These are phyloP conservation scores for Laticauda laticaudata DNA, from an alignment of 2,113 vertebrate genomes.

Conservation along the genomic window DNA sequence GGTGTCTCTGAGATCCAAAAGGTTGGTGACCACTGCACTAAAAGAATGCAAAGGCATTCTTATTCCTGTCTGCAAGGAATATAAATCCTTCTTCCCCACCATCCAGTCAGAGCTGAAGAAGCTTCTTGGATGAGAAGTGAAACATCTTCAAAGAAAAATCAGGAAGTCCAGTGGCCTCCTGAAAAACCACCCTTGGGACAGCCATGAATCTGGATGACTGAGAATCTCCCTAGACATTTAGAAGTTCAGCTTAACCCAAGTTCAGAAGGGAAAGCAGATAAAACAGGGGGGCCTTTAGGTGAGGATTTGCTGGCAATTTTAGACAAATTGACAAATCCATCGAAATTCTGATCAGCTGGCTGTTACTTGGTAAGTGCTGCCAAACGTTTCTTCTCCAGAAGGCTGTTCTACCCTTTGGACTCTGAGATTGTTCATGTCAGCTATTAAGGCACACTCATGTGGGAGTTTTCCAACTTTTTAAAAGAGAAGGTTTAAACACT, in stretches of 20 bases:
- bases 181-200: too few species aligned
- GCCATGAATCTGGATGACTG: too few species aligned
- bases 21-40: too few species aligned
- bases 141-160: too few species aligned
- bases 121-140: too few species aligned
- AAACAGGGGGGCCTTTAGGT: background rate
- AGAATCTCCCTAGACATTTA: too few species aligned
- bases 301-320: constrained; percentile 22
- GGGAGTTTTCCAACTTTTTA: constrained; percentile 7
- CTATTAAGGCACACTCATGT: background rate
- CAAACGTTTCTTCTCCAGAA: constrained; percentile 23
- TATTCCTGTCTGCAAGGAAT: too few species aligned
- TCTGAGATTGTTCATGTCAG: background rate
- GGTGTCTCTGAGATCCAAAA: too few species aligned
- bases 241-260: background rate
- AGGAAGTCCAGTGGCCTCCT: too few species aligned
- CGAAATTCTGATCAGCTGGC: constrained; percentile 16
- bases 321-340: constrained; percentile 36
- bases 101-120: too few species aligned
- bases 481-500: constrained; percentile 11
- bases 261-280: constrained; percentile 25
- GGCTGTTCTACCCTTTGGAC: background rate
- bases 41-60: too few species aligned
- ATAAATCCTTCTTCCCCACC: too few species aligned
- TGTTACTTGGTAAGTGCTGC: constrained; percentile 34